Percentiles rank a stretch among this genome's conserved stretches.
These are phyloP conservation scores for Charanyca ferruginea DNA, from an alignment of 2,888 invertebrate species.

Conservation along the genomic window DNA sequence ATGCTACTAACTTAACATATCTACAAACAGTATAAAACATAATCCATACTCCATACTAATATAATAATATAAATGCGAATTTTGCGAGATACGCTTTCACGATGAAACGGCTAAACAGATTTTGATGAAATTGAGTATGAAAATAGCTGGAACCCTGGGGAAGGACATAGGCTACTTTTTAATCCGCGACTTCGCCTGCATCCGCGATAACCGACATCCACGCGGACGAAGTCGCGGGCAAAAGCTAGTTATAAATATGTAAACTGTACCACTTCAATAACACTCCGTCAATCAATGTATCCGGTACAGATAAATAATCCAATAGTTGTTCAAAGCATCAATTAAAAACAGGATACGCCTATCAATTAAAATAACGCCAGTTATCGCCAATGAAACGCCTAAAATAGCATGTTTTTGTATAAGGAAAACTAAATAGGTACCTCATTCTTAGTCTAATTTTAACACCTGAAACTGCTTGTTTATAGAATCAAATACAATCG, in stretches of 20 bases:
- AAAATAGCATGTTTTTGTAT: not conserved
- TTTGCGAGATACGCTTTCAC: too few relatives aligned
- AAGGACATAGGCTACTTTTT: too few relatives aligned
- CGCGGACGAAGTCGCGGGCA: too few relatives aligned
- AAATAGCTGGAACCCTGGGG: too few relatives aligned
- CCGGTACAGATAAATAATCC: conserved; percentile 25
- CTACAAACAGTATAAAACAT: not conserved
- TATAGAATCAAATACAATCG: not conserved
- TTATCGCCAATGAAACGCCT: not conserved
- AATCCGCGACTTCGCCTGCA: too few relatives aligned
- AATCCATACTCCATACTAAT: too few relatives aligned
- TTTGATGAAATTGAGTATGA: too few relatives aligned
- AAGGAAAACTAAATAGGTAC: conserved; percentile 13
- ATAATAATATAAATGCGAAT: too few relatives aligned
- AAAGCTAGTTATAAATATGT: too few relatives aligned
- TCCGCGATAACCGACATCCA: too few relatives aligned
- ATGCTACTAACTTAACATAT: not conserved
- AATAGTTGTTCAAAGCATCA: not conserved
- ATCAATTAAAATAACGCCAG: conserved; percentile 1
- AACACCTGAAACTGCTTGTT: not conserved
- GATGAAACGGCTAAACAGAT: too few relatives aligned
- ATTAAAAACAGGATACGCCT: conserved; percentile 34
- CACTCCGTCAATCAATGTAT: not conserved
- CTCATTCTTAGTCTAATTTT: not conserved
- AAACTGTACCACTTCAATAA: too few relatives aligned